These are phyloP conservation scores for Plotosus lineatus DNA, from an alignment of 2,113 vertebrate species.

Conservation along the genomic window DNA sequence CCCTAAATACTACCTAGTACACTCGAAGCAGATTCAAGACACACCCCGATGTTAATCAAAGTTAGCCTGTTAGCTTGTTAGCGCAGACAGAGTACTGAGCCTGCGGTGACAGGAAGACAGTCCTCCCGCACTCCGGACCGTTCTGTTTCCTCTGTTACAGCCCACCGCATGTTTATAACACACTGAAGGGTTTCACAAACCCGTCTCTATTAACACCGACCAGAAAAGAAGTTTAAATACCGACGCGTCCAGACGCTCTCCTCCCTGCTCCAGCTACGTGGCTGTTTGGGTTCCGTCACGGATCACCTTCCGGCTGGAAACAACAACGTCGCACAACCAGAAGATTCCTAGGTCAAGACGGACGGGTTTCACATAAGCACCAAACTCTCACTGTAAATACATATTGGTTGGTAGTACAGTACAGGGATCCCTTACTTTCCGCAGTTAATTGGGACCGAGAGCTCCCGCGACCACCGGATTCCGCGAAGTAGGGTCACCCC, in stretches of 20 bases:
- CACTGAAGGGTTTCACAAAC: accelerated
- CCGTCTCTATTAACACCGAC: neutral
- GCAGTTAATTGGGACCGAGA: too few relatives aligned
- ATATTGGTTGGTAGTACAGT: too few relatives aligned
- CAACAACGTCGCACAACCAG: neutral
- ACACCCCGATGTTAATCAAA: neutral
- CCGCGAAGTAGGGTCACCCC: too few relatives aligned
- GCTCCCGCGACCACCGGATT: too few relatives aligned
- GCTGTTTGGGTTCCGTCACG: conserved; percentile 50
- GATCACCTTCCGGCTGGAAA: conserved; percentile 6
- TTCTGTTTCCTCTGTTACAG: too few relatives aligned
- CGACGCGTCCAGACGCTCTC: conserved; percentile 25
- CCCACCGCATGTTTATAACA: neutral
- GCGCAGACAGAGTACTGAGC: neutral
- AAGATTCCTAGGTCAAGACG: conserved; percentile 25
- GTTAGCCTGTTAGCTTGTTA: conserved; percentile 41
- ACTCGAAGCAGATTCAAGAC: neutral
- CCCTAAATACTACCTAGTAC: neutral
- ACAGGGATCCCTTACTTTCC: too few relatives aligned
- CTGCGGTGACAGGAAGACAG: neutral
- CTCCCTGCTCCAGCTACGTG: conserved; percentile 45
- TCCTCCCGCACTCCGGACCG: too few relatives aligned
- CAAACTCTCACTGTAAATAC: neutral
- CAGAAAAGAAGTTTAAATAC: conserved; percentile 7
- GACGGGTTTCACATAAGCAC: neutral